These are phyloP conservation scores for Deilephila porcellus DNA, from an alignment of 2,888 invertebrate genomes.

Conservation along the genomic window DNA sequence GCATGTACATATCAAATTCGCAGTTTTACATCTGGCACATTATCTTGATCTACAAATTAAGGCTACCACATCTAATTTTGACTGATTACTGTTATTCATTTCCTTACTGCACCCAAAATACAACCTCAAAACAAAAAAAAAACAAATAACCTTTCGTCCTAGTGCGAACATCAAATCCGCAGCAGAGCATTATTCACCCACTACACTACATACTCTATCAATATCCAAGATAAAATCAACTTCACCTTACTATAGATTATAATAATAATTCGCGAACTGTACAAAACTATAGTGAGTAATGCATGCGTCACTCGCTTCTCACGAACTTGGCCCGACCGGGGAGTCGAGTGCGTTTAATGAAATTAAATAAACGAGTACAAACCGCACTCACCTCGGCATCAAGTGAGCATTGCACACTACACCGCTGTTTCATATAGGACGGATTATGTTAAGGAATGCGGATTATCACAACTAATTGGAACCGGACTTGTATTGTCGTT, in stretches of 20 bases:
- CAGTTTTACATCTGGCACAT: too few relatives aligned
- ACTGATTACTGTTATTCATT: too few relatives aligned
- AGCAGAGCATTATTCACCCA: too few relatives aligned
- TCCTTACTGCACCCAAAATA: too few relatives aligned
- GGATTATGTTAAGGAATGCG: neutral
- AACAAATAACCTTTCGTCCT: too few relatives aligned
- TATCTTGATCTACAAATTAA: too few relatives aligned
- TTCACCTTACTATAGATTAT: neutral
- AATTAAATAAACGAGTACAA: constrained; percentile 44
- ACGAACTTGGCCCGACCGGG: constrained; percentile 40
- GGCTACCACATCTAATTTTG: too few relatives aligned
- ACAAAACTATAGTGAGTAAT: constrained; percentile 44
- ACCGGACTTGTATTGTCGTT: too few relatives aligned
- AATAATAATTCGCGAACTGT: neutral
- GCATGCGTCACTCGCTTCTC: constrained; percentile 50
- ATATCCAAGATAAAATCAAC: neutral
- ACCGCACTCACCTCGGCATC: constrained; percentile 33
- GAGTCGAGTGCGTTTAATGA: constrained; percentile 36
- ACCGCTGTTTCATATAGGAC: constrained; percentile 32
- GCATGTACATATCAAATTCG: too few relatives aligned
- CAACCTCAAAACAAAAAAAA: too few relatives aligned
- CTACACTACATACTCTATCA: neutral
- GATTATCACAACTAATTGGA: neutral
- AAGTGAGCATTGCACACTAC: constrained; percentile 21
- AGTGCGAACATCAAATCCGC: too few relatives aligned